phyloP scores from a whole-genome alignment of 2,113 vertebrate genomes.

The Salvelinus sp. region DNA sequence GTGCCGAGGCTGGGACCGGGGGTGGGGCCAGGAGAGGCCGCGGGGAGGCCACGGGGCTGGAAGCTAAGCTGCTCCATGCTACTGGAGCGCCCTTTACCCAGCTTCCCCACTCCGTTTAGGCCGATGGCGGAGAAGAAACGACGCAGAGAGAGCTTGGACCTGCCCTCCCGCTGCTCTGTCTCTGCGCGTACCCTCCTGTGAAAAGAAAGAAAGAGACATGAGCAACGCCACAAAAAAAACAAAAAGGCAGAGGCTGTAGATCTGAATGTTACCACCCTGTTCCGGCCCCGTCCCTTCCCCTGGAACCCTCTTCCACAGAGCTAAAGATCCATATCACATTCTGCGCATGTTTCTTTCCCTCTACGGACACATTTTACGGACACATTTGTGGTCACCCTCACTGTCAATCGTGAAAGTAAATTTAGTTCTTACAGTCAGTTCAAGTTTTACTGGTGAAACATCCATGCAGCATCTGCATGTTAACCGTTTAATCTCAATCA shows the following conservation, averaged over 20 bases:
- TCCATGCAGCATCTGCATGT: too few species aligned
- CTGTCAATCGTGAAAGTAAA: too few species aligned
- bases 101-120: constrained; percentile 67
- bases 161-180: constrained; percentile 28
- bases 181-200: constrained; percentile 3
- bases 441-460: too few species aligned
- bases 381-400: too few species aligned
- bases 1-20: neutral
- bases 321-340: too few species aligned
- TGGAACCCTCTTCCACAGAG: too few species aligned
- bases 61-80: constrained; percentile 79
- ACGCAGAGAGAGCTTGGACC: constrained; percentile 68
- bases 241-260: neutral
- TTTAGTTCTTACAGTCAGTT: too few species aligned
- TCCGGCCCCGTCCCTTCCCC: too few species aligned
- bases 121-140: constrained; percentile 80
- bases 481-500: too few species aligned
- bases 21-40: neutral
- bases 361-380: too few species aligned
- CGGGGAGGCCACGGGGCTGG: neutral
- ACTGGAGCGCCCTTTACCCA: constrained; percentile 75
- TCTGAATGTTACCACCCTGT: neutral
- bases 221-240: too few species aligned
- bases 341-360: too few species aligned
- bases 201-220: neutral